Conservation (phyloP, 2,888 invertebrate species). For the Steinernema carpocapsae region DNA sequence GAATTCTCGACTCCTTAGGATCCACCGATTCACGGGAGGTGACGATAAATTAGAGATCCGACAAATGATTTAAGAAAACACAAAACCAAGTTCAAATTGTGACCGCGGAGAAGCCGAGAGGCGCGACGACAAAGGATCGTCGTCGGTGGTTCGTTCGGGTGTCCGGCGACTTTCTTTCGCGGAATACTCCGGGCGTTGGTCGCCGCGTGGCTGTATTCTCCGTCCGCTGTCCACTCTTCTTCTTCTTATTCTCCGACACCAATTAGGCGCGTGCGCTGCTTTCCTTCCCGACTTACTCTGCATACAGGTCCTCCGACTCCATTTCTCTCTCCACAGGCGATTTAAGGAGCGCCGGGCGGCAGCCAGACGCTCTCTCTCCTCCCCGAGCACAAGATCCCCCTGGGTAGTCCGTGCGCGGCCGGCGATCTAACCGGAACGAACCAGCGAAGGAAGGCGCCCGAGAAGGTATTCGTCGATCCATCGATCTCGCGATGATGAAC, state of each 20-base stretch:
- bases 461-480: slow-evolving; percentile 26
- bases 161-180: neutral
- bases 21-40: too few species aligned
- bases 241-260: slow-evolving; percentile 18
- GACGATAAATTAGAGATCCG: too few species aligned
- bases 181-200: neutral
- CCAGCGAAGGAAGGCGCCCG: neutral
- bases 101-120: slow-evolving; percentile 6
- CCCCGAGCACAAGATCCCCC: slow-evolving; percentile 8
- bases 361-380: neutral
- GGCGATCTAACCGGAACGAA: slow-evolving; percentile 23
- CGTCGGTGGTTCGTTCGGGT: too few species aligned
- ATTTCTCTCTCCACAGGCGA: slow-evolving; percentile 12
- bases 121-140: neutral
- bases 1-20: too few species aligned
- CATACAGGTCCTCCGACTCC: slow-evolving; percentile 27
- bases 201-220: neutral
- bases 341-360: slow-evolving; percentile 23
- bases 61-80: neutral
- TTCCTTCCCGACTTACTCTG: slow-evolving; percentile 29
- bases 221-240: neutral
- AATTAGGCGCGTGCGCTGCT: slow-evolving; percentile 14
- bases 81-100: neutral
- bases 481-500: slow-evolving; percentile 9
- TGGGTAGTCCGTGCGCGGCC: slow-evolving; percentile 3